Evolutionary conservation across 1,140 invertebrate genomes (phyloP), one percentile per base, ranked within the genome.

Genomic region (Ylistrum balloti): DNA sequence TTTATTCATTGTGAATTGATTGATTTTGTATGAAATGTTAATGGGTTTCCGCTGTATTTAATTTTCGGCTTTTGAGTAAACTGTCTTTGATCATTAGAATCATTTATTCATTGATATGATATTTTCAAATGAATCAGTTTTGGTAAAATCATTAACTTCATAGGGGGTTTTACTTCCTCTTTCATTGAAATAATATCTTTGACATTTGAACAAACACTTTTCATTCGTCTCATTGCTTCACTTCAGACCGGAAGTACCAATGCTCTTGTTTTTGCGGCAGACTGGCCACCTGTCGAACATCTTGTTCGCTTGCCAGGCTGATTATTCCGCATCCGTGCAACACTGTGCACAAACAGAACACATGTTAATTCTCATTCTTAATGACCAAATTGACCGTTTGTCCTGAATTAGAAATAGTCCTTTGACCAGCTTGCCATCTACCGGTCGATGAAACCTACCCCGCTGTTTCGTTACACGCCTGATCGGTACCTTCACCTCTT

Each of bases 361-460:
- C 56, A 22, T 28, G 56, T 74, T 74, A 74, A 17, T 11, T 74
- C 56, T 17, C 56, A 74, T 74, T 74, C 56, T 7, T 9, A 74
- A n/a, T 74, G n/a, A 28, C 11, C 56, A 74, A 74, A 74, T 74
- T 74, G 56, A 74, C 0, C 22, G n/a, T 28, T 74, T 74, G 56
- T 74, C 56, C 56, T 0, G 56, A 74, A 74, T 74, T 74, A 74
- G 56, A 28, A n/a, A n/a, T 5, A 7, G 5, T 5, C 56, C n/a
- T 74, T 74, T 74, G 56, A 74, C 56, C 15, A 74, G 56, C 56
- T 28, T 74, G 56, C 56, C n/a, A n/a, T 1, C 22, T 74, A 5
- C 56, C 56, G 56, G 56, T 74, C 56, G 56, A 28, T 74, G 56
- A 74, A 74, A 74, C 56, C n/a, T 48, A n/a, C 17, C 56, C 56